phyloP scores from a whole-genome alignment of 2,113 vertebrate species.

The Cervus canadensis region DNA sequence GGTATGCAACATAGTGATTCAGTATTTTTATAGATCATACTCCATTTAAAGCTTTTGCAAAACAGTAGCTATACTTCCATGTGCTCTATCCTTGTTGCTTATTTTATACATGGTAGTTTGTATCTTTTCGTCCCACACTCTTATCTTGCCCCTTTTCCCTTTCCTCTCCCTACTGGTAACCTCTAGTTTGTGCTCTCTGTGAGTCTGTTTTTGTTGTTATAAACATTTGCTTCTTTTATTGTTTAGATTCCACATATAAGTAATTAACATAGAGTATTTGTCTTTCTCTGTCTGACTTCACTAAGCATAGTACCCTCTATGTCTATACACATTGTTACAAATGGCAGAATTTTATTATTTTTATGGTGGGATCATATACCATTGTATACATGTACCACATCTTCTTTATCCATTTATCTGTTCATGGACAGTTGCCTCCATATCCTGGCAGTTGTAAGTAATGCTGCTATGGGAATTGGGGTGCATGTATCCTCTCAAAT shows the following conservation, averaged over 20 bases:
- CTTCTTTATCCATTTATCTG: not conserved
- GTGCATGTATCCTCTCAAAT: not conserved
- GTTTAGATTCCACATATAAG: not conserved
- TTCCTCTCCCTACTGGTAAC: not conserved
- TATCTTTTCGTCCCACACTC: not conserved
- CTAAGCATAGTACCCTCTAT: not conserved
- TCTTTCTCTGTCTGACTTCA: not conserved
- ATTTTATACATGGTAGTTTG: not conserved
- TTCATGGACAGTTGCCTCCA: not conserved
- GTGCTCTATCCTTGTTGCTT: not conserved
- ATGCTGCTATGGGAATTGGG: not conserved
- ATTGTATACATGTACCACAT: not conserved
- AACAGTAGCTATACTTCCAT: not conserved
- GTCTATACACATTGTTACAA: not conserved
- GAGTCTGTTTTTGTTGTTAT: not conserved
- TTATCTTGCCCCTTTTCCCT: not conserved
- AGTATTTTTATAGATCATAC: not conserved
- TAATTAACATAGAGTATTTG: not conserved
- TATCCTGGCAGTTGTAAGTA: not conserved
- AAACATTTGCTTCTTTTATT: not conserved
- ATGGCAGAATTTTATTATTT: not conserved
- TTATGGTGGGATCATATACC: not conserved
- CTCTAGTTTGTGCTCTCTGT: not conserved
- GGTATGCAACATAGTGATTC: not conserved
- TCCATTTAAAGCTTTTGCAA: not conserved